Evolutionary conservation across 2,113 vertebrate species (phyloP).

Genomic region (Anolis carolinensis): DNA sequence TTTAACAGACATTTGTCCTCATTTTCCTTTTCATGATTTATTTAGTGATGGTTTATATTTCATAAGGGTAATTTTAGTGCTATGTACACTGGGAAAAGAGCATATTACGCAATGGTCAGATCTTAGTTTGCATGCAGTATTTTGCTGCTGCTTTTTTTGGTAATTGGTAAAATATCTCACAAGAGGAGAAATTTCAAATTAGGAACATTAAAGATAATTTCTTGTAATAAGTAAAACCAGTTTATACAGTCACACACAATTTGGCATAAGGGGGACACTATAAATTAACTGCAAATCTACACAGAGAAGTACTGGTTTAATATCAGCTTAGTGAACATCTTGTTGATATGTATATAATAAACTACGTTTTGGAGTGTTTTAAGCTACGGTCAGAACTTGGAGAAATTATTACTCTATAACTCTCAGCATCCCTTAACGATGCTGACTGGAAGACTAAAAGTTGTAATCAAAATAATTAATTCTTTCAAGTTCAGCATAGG

Average conservation of each 20-base stretch:
- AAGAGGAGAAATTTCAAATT: slow-evolving; percentile 22
- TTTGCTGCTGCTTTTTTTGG: background rate
- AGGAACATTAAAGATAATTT: slow-evolving; percentile 22
- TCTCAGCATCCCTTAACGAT: too few species aligned
- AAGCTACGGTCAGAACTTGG: too few species aligned
- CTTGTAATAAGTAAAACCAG: slow-evolving; percentile 36
- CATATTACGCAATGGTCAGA: background rate
- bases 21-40: slow-evolving; percentile 33
- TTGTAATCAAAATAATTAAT: too few species aligned
- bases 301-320: slow-evolving; percentile 6
- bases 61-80: slow-evolving; percentile 23
- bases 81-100: slow-evolving; percentile 1
- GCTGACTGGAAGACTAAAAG: too few species aligned
- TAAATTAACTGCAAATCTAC: background rate
- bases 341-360: slow-evolving; percentile 21
- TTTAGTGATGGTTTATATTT: slow-evolving; percentile 48
- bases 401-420: too few species aligned
- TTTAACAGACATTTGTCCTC: slow-evolving; percentile 33
- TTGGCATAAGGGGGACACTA: background rate
- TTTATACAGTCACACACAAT: slow-evolving; percentile 30
- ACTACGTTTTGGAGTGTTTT: background rate
- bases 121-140: background rate
- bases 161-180: background rate
- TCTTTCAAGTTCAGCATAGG: too few species aligned
- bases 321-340: slow-evolving; percentile 36